These are phyloP conservation scores for Callaeas wilsoni DNA, from an alignment of 2,113 vertebrate species.

Conservation along the genomic window DNA sequence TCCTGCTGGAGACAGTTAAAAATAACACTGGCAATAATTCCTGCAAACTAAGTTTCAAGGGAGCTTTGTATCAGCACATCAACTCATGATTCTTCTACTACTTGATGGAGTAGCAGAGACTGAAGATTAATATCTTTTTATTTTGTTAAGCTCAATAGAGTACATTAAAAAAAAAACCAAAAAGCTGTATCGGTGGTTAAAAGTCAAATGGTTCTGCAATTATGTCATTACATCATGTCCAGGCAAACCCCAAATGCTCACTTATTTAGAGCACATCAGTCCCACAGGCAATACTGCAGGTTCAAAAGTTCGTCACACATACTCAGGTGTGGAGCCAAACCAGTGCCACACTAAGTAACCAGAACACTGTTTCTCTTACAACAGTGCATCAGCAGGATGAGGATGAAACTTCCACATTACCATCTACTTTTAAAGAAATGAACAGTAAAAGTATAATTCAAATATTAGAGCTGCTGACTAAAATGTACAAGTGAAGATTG, in stretches of 20 bases:
- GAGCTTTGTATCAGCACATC: not conserved
- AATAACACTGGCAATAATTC: not conserved
- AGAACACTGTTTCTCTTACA: not conserved
- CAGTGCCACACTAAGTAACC: not conserved
- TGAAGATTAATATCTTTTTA: not conserved
- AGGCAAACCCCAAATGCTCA: conserved; percentile 29
- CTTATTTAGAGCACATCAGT: conserved; percentile 1
- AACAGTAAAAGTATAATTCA: not conserved
- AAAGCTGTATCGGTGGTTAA: not conserved
- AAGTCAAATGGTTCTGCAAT: conserved; percentile 46
- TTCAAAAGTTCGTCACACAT: conserved; percentile 14
- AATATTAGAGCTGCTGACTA: not conserved
- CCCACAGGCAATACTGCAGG: not conserved
- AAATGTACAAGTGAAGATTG: not conserved
- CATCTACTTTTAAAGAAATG: not conserved
- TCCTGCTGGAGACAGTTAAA: conserved; percentile 12
- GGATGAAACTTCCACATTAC: not conserved
- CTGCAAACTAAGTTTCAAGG: not conserved
- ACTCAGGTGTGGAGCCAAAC: conserved; percentile 4
- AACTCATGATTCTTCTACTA: not conserved
- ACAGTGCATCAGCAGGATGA: not conserved
- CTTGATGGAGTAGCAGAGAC: not conserved
- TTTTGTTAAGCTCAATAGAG: not conserved
- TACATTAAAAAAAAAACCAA: not conserved
- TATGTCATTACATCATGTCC: conserved; percentile 41